Evolutionary conservation across 2,888 invertebrate genomes (phyloP), one percentile per base, ranked within the genome.

Genomic region (Epistrophe eligans): DNA sequence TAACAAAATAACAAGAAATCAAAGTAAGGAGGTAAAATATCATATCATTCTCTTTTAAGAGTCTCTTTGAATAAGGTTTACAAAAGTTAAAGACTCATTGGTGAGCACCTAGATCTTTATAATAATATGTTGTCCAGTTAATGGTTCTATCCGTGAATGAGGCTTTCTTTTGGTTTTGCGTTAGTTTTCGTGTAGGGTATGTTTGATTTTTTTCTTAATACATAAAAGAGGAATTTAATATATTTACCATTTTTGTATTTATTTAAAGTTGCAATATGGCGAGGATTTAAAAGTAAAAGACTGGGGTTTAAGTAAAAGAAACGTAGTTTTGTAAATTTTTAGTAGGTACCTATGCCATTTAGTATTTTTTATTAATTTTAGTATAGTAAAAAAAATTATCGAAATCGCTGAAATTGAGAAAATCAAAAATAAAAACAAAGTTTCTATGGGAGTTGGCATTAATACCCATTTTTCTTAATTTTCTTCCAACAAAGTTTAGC

Each of bases 1-100:
- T 52, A 81, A 50, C 52, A 83, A 50, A 24, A 60, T 52, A 81
- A 50, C 52, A 83, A 67, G 74, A 85, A 85, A 85, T 77, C 72
- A 67, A 35, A 73, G 28, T 62, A 9, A 19, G 48, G 17, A 9
- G 7, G 38, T 17, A 24, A 19, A 45, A 32, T 11, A 50, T 48
- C 9, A 48, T 19, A 24, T 19, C n/a, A 19, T 35, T 82, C 79
- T 82, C 74, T 85, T 79, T 19, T 24, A n/a, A n/a, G 28, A 32
- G n/a, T 58, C 73, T 72, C 71, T 87, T 87, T 35, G 64, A 50
- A 71, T 58, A 6, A n/a, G 48, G 28, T 35, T 4, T 17, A 28
- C 8, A 24, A 28, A 9, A 67, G 6, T 7, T 50, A 70, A 70
- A 70, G 24, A 55, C 70, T 43, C 55, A 55, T 15, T 52, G 28